Percentiles rank a stretch among this genome's conserved stretches.
Conservation (phyloP, 2,113 vertebrate species). For the Piprites chloris region DNA sequence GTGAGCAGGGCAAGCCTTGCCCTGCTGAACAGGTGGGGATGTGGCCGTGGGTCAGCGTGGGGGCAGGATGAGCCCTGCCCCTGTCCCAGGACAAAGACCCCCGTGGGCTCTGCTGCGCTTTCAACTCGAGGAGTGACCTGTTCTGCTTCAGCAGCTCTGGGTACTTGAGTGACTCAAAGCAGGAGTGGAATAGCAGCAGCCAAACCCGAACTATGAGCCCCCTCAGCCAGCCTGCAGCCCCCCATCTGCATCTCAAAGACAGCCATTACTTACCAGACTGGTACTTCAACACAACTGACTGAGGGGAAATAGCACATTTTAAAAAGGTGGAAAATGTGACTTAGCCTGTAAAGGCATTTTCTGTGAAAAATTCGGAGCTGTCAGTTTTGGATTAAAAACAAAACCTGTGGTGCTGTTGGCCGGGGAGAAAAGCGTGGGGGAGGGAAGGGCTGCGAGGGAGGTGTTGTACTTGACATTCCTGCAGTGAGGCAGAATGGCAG, state of each 20-base stretch:
- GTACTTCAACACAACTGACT: not conserved
- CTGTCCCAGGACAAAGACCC: not conserved
- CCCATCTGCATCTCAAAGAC: not conserved
- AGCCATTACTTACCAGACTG: not conserved
- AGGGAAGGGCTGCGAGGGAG: not conserved
- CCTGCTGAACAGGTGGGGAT: not conserved
- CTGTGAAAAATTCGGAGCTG: conserved; percentile 13
- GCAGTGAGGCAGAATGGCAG: conserved; percentile 77
- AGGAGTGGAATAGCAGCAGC: not conserved
- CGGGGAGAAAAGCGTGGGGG: not conserved
- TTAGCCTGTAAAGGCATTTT: conserved; percentile 7
- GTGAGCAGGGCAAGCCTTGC: not conserved
- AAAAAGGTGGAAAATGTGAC: not conserved
- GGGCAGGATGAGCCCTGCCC: not conserved
- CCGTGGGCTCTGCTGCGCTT: not conserved
- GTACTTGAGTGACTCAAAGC: not conserved
- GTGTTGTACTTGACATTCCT: conserved; percentile 75
- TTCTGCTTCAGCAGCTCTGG: not conserved
- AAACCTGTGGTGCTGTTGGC: not conserved
- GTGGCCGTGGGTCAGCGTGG: no score
- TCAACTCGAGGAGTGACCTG: not conserved
- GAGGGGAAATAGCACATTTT: not conserved
- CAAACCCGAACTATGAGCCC: not conserved
- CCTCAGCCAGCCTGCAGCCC: not conserved
- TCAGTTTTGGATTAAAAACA: conserved; percentile 20